Conservation (phyloP, 2,113 vertebrate species). For the Phyllostomus discolor region DNA sequence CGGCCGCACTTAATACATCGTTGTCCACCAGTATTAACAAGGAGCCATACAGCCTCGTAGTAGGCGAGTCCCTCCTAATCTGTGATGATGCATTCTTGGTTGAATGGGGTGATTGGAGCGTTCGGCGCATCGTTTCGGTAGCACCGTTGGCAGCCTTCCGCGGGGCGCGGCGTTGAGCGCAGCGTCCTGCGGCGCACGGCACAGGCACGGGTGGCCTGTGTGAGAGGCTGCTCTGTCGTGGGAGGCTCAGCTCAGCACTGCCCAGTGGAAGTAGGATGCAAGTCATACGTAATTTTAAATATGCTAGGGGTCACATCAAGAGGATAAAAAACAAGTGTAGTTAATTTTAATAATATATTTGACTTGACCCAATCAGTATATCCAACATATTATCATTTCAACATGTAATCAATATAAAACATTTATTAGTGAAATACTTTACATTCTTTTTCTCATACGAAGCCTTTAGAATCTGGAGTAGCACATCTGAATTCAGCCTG, state of each 20-base stretch:
- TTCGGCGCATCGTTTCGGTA: background rate
- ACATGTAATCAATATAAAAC: background rate
- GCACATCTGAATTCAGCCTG: background rate
- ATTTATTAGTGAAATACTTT: slow-evolving; percentile 2
- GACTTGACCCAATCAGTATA: background rate
- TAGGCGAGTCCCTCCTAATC: background rate
- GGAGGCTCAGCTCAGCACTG: background rate
- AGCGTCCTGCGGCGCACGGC: background rate
- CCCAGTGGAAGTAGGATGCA: background rate
- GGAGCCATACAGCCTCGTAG: background rate
- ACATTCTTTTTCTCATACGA: background rate
- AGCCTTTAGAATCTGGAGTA: background rate
- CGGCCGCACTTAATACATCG: background rate
- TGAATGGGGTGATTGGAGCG: background rate
- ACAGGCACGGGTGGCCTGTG: background rate
- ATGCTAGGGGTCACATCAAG: background rate
- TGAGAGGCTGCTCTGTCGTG: background rate
- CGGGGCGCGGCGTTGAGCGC: background rate
- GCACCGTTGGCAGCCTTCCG: background rate
- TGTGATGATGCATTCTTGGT: background rate
- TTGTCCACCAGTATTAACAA: background rate
- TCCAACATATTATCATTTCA: background rate
- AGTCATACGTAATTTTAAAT: background rate
- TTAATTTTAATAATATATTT: slow-evolving; percentile 2
- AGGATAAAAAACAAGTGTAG: background rate